Conservation (phyloP, 2,888 invertebrate species). For the Apodemia hepburni region DNA sequence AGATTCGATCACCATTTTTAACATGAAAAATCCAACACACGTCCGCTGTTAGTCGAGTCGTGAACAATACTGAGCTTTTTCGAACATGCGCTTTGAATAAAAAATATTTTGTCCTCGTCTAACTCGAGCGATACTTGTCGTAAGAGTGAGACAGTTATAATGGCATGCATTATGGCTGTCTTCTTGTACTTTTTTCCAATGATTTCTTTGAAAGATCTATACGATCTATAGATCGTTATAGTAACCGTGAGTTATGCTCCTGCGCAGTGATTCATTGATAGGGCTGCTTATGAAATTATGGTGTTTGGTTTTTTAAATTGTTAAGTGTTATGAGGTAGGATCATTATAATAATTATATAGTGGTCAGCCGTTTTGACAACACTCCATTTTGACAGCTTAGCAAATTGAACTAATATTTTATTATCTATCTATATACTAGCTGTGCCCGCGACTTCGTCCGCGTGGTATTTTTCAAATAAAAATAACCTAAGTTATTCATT, state of each 20-base stretch:
- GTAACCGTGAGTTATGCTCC: constrained; percentile 65
- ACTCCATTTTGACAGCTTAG: not conserved
- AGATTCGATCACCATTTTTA: constrained; percentile 11
- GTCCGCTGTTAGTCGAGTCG: constrained; percentile 30
- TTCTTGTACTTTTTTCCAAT: constrained; percentile 61
- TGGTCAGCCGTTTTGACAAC: not conserved
- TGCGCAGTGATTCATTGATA: constrained; percentile 53
- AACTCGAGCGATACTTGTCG: constrained; percentile 26
- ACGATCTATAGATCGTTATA: constrained; percentile 67
- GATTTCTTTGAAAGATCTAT: constrained; percentile 73
- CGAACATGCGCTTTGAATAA: constrained; percentile 51
- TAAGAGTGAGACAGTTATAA: constrained; percentile 49
- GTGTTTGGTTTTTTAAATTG: constrained; percentile 32
- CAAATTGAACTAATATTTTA: too few relatives aligned
- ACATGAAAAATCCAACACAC: constrained; percentile 25
- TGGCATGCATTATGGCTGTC: constrained; percentile 72
- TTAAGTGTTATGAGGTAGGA: constrained; percentile 25
- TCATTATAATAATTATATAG: constrained; percentile 13
- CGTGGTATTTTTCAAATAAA: too few relatives aligned
- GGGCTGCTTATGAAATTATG: constrained; percentile 42
- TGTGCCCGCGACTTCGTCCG: too few relatives aligned
- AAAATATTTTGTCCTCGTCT: constrained; percentile 44
- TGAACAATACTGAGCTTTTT: constrained; percentile 45
- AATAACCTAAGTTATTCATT: too few relatives aligned
- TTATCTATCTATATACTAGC: too few relatives aligned